These are phyloP conservation scores for Hepsetus odoe DNA, from an alignment of 2,113 vertebrate genomes.

Conservation along the genomic window DNA sequence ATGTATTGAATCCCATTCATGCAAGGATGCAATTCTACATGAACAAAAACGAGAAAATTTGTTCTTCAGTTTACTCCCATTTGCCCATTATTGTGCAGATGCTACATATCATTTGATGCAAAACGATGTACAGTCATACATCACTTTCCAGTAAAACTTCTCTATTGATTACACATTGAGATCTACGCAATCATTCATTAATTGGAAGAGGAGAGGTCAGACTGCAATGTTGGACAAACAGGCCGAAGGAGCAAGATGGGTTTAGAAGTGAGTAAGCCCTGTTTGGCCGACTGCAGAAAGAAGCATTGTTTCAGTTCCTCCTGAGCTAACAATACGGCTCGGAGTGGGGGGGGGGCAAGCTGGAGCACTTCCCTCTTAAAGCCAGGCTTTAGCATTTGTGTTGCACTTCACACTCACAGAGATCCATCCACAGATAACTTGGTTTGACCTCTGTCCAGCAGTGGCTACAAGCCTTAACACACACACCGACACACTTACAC, in stretches of 20 bases:
- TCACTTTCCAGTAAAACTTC: not conserved
- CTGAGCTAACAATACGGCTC: conserved; percentile 40
- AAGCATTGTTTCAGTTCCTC: conserved; percentile 51
- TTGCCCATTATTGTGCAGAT: not conserved
- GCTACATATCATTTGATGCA: not conserved
- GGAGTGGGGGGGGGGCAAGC: conserved; percentile 6
- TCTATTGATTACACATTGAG: not conserved
- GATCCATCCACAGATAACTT: conserved; percentile 40
- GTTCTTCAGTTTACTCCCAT: too few relatives aligned
- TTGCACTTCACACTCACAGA: conserved; percentile 36
- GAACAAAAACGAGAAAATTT: not conserved
- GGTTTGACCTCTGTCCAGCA: conserved; percentile 16
- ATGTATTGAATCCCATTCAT: not conserved
- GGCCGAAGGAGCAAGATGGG: conserved; percentile 28
- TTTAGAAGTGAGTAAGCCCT: conserved; percentile 40
- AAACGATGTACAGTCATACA: too few relatives aligned
- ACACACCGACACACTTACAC: not conserved
- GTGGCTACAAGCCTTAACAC: conserved; percentile 4
- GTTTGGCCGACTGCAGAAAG: conserved; percentile 30
- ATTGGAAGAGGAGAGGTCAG: conserved; percentile 27
- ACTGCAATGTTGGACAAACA: conserved; percentile 26
- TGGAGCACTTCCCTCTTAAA: conserved; percentile 38
- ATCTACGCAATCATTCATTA: not conserved
- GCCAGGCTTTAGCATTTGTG: conserved; percentile 23
- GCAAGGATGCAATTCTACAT: not conserved